phyloP scores from a whole-genome alignment of 2,888 invertebrate species.

The Trissolcus japonicus region DNA sequence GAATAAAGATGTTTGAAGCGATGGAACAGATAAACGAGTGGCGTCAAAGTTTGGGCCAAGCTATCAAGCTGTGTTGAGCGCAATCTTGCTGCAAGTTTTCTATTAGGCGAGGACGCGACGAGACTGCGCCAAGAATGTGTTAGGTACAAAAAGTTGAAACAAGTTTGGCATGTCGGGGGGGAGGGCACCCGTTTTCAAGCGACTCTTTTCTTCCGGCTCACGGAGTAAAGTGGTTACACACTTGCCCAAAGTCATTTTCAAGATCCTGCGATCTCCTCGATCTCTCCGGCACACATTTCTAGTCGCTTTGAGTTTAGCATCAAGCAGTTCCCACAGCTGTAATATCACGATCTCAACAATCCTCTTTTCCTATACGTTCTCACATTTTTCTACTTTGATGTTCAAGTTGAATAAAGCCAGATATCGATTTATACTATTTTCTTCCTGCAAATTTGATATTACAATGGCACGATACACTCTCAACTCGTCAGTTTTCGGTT shows the following conservation, averaged over 20 bases:
- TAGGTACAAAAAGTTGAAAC: conserved; percentile 48
- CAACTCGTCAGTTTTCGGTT: too few species aligned
- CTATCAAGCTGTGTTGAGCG: conserved; percentile 25
- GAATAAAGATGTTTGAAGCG: conserved; percentile 36
- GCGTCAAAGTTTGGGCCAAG: conserved; percentile 32
- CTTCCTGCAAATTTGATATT: too few species aligned
- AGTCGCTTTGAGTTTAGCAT: conserved; percentile 6
- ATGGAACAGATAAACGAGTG: conserved; percentile 41
- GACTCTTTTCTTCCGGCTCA: conserved; percentile 35
- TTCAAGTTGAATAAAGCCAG: too few species aligned
- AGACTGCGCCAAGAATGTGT: conserved; percentile 45
- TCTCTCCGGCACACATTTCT: conserved; percentile 41
- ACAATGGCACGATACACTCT: too few species aligned
- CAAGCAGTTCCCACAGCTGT: conserved; percentile 19
- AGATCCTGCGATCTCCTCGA: conserved; percentile 45
- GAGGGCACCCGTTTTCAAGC: conserved; percentile 13
- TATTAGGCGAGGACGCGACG: conserved; percentile 43
- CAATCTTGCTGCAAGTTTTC: conserved; percentile 46
- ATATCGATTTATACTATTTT: too few species aligned
- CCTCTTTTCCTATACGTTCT: too few species aligned
- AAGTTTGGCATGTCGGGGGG: conserved; percentile 43
- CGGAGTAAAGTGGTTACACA: conserved; percentile 47
- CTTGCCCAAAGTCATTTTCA: conserved; percentile 47
- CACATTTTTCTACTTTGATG: too few species aligned
- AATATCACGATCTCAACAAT: conserved; percentile 9